Percentiles rank a stretch among this genome's conserved stretches.
phyloP scores from a whole-genome alignment of 2,888 invertebrate species.

The Aradus depressus region DNA sequence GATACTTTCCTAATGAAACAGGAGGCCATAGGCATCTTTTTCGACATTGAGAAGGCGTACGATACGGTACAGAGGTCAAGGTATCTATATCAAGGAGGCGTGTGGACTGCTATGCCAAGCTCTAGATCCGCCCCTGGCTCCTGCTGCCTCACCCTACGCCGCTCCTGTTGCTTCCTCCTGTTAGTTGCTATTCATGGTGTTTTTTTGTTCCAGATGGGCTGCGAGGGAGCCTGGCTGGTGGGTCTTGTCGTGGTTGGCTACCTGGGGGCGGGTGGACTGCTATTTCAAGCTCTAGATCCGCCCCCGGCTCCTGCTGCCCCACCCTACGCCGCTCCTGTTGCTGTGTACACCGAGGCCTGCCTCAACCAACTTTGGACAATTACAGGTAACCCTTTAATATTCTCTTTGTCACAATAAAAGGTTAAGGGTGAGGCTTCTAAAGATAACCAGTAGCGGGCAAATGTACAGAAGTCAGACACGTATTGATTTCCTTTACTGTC shows the following conservation, averaged over 20 bases:
- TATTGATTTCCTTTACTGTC: no score
- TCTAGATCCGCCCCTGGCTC: slow-evolving; percentile 46
- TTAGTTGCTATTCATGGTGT: no score
- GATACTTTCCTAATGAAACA: no score
- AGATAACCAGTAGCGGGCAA: no score
- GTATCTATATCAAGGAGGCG: no score
- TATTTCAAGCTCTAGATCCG: slow-evolving; percentile 64
- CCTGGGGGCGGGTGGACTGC: slow-evolving; percentile 59
- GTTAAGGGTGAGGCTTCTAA: no score
- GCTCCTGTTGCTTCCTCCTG: slow-evolving; percentile 15
- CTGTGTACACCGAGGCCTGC: slow-evolving; percentile 23
- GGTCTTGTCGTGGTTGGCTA: slow-evolving; percentile 56
- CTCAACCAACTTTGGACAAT: slow-evolving; percentile 24
- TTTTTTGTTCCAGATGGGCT: no score
- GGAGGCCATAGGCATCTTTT: no score
- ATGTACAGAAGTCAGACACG: no score
- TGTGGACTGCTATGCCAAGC: slow-evolving; percentile 65
- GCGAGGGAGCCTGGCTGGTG: slow-evolving; percentile 24
- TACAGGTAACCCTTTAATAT: slow-evolving; percentile 17
- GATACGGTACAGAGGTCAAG: no score
- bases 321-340: slow-evolving; percentile 17
- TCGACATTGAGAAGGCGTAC: no score
- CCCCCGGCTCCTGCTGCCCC: slow-evolving; percentile 20
- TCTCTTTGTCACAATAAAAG: no score
- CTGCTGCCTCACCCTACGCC: slow-evolving; percentile 18